Conservation (phyloP, 2,888 invertebrate species). For the Ennomos erosarius region DNA sequence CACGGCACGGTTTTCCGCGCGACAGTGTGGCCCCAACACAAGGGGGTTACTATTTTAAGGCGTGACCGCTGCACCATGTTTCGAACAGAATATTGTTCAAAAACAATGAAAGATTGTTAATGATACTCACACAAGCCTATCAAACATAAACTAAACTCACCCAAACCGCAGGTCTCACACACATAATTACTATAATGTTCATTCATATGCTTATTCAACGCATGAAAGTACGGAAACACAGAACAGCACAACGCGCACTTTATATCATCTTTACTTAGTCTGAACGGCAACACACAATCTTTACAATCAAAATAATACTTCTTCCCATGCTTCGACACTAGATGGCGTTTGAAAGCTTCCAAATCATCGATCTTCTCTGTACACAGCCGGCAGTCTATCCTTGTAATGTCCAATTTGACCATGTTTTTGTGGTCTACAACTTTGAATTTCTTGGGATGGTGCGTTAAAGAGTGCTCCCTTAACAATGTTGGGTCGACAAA, state of each 20-base stretch:
- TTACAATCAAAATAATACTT: constrained; percentile 66
- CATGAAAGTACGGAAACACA: constrained; percentile 71
- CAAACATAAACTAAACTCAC: constrained; percentile 48
- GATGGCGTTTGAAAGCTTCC: constrained; percentile 66
- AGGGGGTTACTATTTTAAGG: not conserved
- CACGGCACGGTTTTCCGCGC: too few relatives aligned
- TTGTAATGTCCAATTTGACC: constrained; percentile 70
- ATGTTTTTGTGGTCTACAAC: constrained; percentile 72
- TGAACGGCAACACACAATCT: constrained; percentile 69
- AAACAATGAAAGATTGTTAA: too few relatives aligned
- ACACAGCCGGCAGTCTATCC: constrained; percentile 73
- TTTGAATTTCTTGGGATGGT: constrained; percentile 70
- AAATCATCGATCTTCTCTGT: constrained; percentile 54
- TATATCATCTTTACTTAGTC: constrained; percentile 57
- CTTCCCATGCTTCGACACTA: constrained; percentile 60
- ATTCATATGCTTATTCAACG: constrained; percentile 77
- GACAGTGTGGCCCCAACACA: too few relatives aligned
- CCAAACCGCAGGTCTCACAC: constrained; percentile 74
- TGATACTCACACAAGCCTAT: too few relatives aligned
- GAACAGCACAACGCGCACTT: constrained; percentile 67
- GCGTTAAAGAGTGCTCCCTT: constrained; percentile 53
- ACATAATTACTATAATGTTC: constrained; percentile 75
- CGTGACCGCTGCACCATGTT: too few relatives aligned
- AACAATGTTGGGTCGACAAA: constrained; percentile 59
- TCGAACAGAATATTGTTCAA: too few relatives aligned